These are phyloP conservation scores for Himantopus leucocephalus DNA, from an alignment of 2,113 vertebrate genomes.

Conservation along the genomic window DNA sequence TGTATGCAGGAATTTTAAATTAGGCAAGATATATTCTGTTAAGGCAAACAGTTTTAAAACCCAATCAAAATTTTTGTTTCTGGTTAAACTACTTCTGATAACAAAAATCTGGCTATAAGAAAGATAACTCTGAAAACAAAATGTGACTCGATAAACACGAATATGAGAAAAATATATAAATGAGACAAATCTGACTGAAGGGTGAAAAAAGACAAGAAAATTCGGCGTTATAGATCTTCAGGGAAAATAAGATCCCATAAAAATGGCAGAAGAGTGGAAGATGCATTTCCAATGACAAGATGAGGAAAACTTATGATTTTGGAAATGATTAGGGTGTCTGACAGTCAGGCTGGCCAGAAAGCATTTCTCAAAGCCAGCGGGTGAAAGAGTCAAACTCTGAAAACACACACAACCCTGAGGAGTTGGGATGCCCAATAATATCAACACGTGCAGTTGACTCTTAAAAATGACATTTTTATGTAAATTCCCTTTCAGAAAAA, in stretches of 20 bases:
- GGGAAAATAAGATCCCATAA: neutral
- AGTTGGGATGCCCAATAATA: neutral
- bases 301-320: neutral
- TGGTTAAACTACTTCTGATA: neutral
- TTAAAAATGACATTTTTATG: neutral
- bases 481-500: neutral
- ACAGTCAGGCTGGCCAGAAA: neutral
- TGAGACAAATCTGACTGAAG: neutral
- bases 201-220: neutral
- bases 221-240: neutral
- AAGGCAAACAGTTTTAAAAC: neutral
- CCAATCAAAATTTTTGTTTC: neutral
- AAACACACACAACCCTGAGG: neutral
- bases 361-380: neutral
- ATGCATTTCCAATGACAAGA: neutral
- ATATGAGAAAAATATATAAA: neutral
- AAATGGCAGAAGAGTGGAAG: neutral
- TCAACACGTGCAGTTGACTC: neutral
- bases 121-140: neutral
- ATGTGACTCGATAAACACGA: neutral
- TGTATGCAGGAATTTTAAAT: neutral
- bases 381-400: neutral
- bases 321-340: neutral
- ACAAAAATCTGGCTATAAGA: neutral
- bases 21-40: neutral